Conservation (phyloP, 2,888 invertebrate genomes). For the Ceriagrion tenellum region DNA sequence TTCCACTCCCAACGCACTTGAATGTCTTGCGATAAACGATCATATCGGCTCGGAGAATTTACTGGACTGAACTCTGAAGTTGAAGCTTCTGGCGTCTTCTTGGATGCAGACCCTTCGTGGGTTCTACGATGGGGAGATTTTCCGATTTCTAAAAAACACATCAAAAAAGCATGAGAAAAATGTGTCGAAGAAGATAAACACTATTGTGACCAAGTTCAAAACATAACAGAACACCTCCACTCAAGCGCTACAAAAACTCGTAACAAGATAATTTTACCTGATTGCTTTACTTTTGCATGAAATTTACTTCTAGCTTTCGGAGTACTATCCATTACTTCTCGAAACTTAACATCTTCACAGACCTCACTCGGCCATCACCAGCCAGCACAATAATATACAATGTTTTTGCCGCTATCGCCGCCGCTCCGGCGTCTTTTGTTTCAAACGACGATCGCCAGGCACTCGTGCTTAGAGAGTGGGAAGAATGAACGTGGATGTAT, state of each 20-base stretch:
- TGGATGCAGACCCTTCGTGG: neutral
- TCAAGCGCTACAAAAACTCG: too few relatives aligned
- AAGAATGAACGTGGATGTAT: conserved; percentile 76
- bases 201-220: neutral
- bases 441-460: too few relatives aligned
- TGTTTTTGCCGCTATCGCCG: neutral
- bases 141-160: neutral
- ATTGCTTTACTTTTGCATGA: neutral
- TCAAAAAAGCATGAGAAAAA: neutral
- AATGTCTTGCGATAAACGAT: conserved; percentile 44
- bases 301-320: neutral
- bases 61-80: conserved; percentile 24
- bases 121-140: conserved; percentile 28
- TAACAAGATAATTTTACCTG: neutral
- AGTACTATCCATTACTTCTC: conserved; percentile 48
- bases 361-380: neutral
- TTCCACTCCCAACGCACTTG: conserved; percentile 28
- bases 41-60: neutral
- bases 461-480: neutral
- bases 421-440: neutral
- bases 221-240: neutral
- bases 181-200: neutral
- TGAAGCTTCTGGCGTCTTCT: neutral
- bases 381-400: neutral
- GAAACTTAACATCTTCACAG: neutral